Evolutionary conservation across 2,113 vertebrate genomes (phyloP).

Genomic region (Rhabdomys dilectus): DNA sequence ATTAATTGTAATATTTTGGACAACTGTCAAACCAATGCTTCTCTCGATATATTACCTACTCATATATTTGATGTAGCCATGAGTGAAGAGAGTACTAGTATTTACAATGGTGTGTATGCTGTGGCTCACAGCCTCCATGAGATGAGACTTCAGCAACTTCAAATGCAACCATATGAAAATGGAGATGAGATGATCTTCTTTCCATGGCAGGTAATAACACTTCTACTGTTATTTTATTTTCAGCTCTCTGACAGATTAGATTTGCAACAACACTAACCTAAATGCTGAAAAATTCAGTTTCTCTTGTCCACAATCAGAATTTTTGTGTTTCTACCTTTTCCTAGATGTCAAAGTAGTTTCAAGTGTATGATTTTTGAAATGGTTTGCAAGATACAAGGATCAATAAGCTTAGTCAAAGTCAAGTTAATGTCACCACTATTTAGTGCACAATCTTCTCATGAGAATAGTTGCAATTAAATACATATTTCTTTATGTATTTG

Average conservation of each 20-base stretch:
- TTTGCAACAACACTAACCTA: too few species aligned
- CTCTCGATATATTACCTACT: not conserved
- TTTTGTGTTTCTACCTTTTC: not conserved
- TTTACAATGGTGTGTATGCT: not conserved
- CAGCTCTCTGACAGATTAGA: accelerated
- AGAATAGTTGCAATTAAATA: not conserved
- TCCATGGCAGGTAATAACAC: not conserved
- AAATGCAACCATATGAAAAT: not conserved
- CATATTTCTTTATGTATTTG: not conserved
- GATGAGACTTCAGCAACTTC: not conserved
- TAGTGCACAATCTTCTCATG: not conserved
- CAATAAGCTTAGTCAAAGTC: not conserved
- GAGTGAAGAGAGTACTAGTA: not conserved
- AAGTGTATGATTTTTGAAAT: not conserved
- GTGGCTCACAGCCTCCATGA: not conserved
- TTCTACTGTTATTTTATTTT: not conserved
- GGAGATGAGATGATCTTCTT: not conserved
- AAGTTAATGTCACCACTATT: not conserved
- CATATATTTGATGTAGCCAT: not conserved
- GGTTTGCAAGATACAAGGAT: not conserved
- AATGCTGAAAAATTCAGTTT: too few species aligned
- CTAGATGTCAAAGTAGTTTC: not conserved
- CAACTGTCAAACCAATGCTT: not conserved
- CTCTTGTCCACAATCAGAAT: not conserved
- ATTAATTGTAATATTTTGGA: not conserved